Base-by-base conservation (phyloP, 2,888 invertebrate species). In the Ormyrus nitidulus region DNA sequence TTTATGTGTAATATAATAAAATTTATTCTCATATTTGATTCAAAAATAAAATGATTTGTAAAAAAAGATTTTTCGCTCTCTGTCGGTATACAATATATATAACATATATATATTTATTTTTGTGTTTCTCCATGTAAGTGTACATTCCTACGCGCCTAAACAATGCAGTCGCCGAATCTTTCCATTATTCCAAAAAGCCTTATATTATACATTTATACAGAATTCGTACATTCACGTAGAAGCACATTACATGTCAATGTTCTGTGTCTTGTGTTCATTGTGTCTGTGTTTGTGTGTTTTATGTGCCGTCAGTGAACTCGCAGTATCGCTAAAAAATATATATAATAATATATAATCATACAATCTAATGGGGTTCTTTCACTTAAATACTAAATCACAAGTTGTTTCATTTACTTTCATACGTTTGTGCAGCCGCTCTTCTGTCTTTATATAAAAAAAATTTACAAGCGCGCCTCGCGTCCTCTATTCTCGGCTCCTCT, bases 41-140 rank as follows among this genome's bases (percentile, higher is more conserved):
- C 87, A 90, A 90, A 90, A 90, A 90, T 90, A 90, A 90, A 90
- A 90, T 90, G 88, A 90, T 90, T 89, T 88, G 90, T 90, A 90
- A 88, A 90, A 90, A 90, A 90, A 89, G 88, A 87, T 88, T 88
- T 88, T 88, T 84, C 86, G 86, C 84, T 87, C 84, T 85, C 64
- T 86, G 84, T 88, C 85, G 86, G 85, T 86, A 87, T 86, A 87
- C 84, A 85, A 86, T 87, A 88, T 85, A 82, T 83, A 85, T 83
- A 87, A 86, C 84, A 83, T 84, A 83, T 84, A 83, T 85, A 83
- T 83, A 82, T 82, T 83, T 81, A 80, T 83, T 62, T 61, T 58
- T 71, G 66, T 78, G 61, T 81, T 61, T 49, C 77, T 62, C n/a
- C 19, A 19, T 75, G 48, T 81, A 58, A 65, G 65, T 77, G 44